Percentiles rank a stretch among this genome's conserved stretches.
Conservation (phyloP, 2,888 invertebrate species). For the Parnassius orleans region DNA sequence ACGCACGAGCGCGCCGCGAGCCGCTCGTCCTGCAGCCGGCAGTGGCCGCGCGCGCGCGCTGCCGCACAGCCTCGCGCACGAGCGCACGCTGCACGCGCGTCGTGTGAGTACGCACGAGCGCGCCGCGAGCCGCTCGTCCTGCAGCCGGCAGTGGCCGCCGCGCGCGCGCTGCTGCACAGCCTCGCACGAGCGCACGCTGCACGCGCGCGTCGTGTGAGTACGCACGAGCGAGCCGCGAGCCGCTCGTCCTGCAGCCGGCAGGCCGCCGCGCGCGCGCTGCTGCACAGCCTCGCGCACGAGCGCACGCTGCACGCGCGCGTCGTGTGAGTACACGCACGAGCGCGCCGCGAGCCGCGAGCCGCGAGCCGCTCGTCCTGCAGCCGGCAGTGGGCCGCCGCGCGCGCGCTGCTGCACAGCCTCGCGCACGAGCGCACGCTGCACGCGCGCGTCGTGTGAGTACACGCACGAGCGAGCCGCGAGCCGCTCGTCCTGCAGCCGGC, state of each 20-base stretch:
- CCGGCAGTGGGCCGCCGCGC: conserved; percentile 50
- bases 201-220: no score
- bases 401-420: conserved; percentile 38
- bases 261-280: conserved; percentile 76
- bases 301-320: conserved; percentile 80
- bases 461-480: no score
- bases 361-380: conserved; percentile 35
- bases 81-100: conserved; percentile 27
- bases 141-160: conserved; percentile 39
- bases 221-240: no score
- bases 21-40: no score
- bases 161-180: conserved; percentile 72
- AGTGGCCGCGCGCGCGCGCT: no score
- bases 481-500: not conserved
- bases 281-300: conserved; percentile 58
- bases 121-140: no score
- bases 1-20: no score
- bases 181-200: no score
- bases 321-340: conserved; percentile 34
- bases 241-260: no score
- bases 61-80: no score
- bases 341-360: conserved; percentile 63
- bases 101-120: not conserved
- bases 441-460: conserved; percentile 46
- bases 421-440: conserved; percentile 41